These are phyloP conservation scores for Eutrigla gurnardus DNA, from an alignment of 2,797 vertebrate species.

Conservation along the genomic window DNA sequence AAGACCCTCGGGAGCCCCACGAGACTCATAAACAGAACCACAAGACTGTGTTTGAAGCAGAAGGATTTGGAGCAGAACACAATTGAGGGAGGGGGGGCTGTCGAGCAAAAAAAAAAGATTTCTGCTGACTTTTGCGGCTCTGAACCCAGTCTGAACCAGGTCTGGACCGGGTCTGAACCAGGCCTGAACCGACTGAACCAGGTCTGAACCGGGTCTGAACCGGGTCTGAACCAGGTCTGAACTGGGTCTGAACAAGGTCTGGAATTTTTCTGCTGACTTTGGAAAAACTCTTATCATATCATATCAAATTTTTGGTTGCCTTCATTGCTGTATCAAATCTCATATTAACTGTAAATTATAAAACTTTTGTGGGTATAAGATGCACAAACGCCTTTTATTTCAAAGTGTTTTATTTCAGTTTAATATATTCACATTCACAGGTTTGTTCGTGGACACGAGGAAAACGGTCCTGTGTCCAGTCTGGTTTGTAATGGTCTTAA, in stretches of 20 bases:
- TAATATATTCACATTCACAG: slow-evolving; percentile 15
- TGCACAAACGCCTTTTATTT: slow-evolving; percentile 41
- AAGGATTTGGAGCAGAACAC: slow-evolving; percentile 19
- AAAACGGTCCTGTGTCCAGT: neutral
- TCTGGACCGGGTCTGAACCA: neutral
- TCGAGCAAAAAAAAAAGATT: slow-evolving; percentile 3
- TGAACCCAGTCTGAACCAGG: slow-evolving; percentile 8
- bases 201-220: too few species aligned
- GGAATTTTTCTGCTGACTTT: slow-evolving; percentile 16
- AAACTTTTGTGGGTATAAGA: neutral
- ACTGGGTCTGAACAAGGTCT: too few species aligned
- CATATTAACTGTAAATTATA: neutral
- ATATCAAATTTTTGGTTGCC: slow-evolving; percentile 17
- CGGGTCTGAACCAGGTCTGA: too few species aligned
- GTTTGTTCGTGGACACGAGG: neutral
- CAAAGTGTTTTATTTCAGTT: slow-evolving; percentile 41
- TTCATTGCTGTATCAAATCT: slow-evolving; percentile 46
- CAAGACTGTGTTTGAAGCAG: slow-evolving; percentile 23
- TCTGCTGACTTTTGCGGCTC: slow-evolving; percentile 12
- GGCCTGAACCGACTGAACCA: too few species aligned
- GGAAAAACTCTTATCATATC: slow-evolving; percentile 8
- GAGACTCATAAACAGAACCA: slow-evolving; percentile 28
- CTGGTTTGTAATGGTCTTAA: slow-evolving; percentile 10
- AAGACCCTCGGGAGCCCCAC: slow-evolving; percentile 6
- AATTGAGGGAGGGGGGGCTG: neutral